Evolutionary conservation across 2,888 invertebrate genomes (phyloP).

Genomic region (Acholoe squamosa): DNA sequence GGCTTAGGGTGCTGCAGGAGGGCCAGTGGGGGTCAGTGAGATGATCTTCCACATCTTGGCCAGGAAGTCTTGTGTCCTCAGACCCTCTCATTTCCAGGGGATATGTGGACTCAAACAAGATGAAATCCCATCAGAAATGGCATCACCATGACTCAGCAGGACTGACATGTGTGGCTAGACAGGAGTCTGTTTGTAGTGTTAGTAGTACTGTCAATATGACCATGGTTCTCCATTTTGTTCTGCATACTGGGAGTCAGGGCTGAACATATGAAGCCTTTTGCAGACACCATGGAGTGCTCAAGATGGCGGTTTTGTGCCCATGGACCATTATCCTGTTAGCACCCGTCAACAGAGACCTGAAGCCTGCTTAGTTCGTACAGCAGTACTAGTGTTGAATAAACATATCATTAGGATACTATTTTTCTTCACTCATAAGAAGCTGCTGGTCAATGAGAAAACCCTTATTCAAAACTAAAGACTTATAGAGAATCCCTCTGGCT

Average conservation of each 20-base stretch:
- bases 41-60: background rate
- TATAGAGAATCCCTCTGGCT: background rate
- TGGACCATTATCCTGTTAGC: slow-evolving; percentile 29
- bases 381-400: slow-evolving; percentile 53
- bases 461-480: background rate
- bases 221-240: background rate
- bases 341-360: background rate
- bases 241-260: background rate
- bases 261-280: background rate
- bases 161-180: background rate
- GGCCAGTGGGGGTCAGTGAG: background rate
- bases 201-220: background rate
- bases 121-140: background rate
- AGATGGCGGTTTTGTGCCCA: background rate
- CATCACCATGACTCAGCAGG: background rate
- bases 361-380: background rate
- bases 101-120: background rate
- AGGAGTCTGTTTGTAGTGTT: background rate
- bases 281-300: no score
- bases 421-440: background rate
- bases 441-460: slow-evolving; percentile 31
- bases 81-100: background rate
- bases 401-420: slow-evolving; percentile 48
- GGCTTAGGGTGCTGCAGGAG: background rate
- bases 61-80: background rate